Conservation (phyloP, 2,113 vertebrate species). For the Ascaphus truei region DNA sequence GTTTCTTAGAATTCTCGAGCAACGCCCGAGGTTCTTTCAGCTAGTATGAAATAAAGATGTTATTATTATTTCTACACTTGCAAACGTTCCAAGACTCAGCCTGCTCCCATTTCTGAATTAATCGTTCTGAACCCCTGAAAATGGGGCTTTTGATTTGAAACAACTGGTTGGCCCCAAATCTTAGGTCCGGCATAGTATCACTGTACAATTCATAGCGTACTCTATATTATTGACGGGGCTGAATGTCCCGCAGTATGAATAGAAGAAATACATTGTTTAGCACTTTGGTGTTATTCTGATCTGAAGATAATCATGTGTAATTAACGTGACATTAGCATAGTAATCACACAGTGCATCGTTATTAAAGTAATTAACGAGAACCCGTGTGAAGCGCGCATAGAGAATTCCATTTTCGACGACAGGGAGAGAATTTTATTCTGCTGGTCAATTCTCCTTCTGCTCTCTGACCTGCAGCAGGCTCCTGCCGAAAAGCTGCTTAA, state of each 20-base stretch:
- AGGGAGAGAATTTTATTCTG: not conserved
- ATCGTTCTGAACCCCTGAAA: not conserved
- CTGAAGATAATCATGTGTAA: slow-evolving; percentile 21
- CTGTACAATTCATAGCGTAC: not conserved
- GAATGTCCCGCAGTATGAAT: slow-evolving; percentile 1
- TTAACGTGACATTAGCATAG: slow-evolving; percentile 23
- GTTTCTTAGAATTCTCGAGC: no score
- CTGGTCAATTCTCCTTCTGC: not conserved
- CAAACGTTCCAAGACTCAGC: not conserved
- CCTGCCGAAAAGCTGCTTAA: not conserved
- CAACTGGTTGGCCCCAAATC: slow-evolving; percentile 12
- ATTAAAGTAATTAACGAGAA: slow-evolving; percentile 30
- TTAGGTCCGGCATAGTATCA: not conserved
- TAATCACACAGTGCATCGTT: slow-evolving; percentile 23
- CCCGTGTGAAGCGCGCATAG: not conserved
- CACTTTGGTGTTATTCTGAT: slow-evolving; percentile 25
- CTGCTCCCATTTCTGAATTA: not conserved
- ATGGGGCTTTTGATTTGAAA: slow-evolving; percentile 16
- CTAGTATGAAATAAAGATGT: no score
- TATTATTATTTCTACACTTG: no score
- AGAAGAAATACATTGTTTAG: slow-evolving; percentile 8
- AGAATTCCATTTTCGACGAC: not conserved
- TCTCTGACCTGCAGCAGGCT: slow-evolving; percentile 14
- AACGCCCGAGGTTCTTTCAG: no score
- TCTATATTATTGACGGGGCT: not conserved